Conservation (phyloP, 1,140 invertebrate species). For the Tetramorium simillimum region DNA sequence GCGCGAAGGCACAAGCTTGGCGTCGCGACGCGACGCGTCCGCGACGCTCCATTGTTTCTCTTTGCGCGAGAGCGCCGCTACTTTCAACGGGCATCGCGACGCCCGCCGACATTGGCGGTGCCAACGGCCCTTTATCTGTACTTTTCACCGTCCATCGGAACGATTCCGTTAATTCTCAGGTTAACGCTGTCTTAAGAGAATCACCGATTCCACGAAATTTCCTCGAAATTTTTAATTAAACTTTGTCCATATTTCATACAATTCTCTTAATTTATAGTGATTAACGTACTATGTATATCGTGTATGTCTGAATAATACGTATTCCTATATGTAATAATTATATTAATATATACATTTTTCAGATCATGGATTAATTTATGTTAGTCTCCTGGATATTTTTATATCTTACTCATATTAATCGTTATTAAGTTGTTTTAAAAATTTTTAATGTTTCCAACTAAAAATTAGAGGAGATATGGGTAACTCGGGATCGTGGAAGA, state of each 20-base stretch:
- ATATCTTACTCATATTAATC: background rate
- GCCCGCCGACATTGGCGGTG: constrained; percentile 32
- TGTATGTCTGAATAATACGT: background rate
- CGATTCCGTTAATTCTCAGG: constrained; percentile 46
- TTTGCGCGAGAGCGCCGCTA: constrained; percentile 53
- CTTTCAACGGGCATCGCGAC: constrained; percentile 42
- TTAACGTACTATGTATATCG: too few species aligned
- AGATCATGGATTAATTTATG: background rate
- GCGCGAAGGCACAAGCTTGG: constrained; percentile 64
- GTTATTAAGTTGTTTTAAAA: background rate
- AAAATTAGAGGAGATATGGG: background rate
- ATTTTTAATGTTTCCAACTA: background rate
- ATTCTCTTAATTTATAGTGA: background rate
- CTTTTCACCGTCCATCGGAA: constrained; percentile 51
- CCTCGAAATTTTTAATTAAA: background rate
- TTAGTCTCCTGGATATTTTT: background rate
- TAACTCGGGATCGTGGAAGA: background rate
- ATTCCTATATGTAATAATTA: background rate
- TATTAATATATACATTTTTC: background rate
- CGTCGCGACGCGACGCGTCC: constrained; percentile 49
- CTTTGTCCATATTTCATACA: background rate
- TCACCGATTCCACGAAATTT: background rate
- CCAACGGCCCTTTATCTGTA: constrained; percentile 61
- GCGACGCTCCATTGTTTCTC: constrained; percentile 62
- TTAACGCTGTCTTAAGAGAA: background rate